Evolutionary conservation across 2,113 vertebrate genomes (phyloP).

Genomic region (Anoura caudifer): DNA sequence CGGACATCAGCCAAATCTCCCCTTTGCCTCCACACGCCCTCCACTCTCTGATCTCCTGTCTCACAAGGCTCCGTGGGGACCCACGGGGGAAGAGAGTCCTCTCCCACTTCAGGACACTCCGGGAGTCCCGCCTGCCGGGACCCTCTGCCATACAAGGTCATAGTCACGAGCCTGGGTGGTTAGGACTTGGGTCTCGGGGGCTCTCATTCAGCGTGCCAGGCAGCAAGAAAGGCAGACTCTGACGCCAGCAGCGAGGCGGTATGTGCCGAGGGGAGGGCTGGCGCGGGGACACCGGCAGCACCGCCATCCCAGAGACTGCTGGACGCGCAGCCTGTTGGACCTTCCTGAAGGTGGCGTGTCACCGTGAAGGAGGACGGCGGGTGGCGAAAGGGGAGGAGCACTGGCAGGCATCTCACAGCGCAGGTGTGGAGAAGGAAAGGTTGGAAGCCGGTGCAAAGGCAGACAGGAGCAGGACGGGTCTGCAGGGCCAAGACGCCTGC

Average conservation of each 20-base stretch:
- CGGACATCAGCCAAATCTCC: not conserved
- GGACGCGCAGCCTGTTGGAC: not conserved
- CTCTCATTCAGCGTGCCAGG: accelerated
- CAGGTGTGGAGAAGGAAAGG: not conserved
- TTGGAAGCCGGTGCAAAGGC: accelerated
- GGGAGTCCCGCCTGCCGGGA: not conserved
- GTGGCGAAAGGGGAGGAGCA: not conserved
- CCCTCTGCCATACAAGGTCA: not conserved
- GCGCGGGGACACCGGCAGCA: accelerated
- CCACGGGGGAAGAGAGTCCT: not conserved
- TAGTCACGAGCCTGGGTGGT: not conserved
- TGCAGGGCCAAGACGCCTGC: no score
- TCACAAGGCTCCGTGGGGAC: not conserved
- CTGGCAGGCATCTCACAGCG: not conserved
- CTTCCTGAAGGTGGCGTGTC: accelerated
- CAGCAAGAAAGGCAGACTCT: not conserved
- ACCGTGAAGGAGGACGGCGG: accelerated
- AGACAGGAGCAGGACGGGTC: not conserved
- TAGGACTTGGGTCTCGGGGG: accelerated
- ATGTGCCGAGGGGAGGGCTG: not conserved
- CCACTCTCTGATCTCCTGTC: not conserved
- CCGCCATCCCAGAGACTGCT: not conserved
- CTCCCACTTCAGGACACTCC: not conserved
- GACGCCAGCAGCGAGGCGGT: accelerated
- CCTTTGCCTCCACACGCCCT: not conserved